Evolutionary conservation across 2,113 vertebrate species (phyloP), one percentile per base, ranked within the genome.

Genomic region (Cololabis saira): DNA sequence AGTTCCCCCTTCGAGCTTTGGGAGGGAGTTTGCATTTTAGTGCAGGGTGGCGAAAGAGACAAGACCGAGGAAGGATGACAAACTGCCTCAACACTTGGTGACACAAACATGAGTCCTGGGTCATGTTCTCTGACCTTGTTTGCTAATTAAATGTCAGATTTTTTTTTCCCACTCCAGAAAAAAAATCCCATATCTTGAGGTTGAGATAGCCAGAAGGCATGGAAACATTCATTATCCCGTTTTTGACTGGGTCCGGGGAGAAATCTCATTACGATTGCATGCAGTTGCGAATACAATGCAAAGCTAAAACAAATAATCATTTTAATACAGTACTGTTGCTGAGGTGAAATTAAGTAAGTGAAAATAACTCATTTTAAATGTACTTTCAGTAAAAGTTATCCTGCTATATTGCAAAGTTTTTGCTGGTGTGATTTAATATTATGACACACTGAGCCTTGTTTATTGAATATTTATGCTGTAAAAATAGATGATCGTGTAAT

Each of bases 61-160:
- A 45, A 21, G 49, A 14, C 1, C 22, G 41, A 50, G 24, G 19
- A 50, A 45, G 56, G 66, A 53, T 50, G 58, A 75, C 61, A 55
- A 21, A 53, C 67, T 57, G 59, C 51, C 59, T 63, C 49, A 57
- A 70, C 57, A 62, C 56, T 44, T 22, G 16, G 58, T 69, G 58
- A 73, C 69, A 70, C 47, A 81, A 83, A 77, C 66, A 69, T 27
- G 54, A 65, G 67, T 64, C 73, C 63, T 27, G 66, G 66, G 55
- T 67, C 43, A 49, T 59, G 24, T 41, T 61, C 30, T 67, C 50
- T 83, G 90, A 86, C 89, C 84, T 75, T 90, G 77, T 87, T 87
- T 84, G 79, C 76, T 86, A 88, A 92, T 80, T 76, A 88, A 57
- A 74, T 82, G 85, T 89, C 90, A 88, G 67, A 68, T 68, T 72